Conservation (phyloP, 2,888 invertebrate genomes). For the Platypus cylindrus region DNA sequence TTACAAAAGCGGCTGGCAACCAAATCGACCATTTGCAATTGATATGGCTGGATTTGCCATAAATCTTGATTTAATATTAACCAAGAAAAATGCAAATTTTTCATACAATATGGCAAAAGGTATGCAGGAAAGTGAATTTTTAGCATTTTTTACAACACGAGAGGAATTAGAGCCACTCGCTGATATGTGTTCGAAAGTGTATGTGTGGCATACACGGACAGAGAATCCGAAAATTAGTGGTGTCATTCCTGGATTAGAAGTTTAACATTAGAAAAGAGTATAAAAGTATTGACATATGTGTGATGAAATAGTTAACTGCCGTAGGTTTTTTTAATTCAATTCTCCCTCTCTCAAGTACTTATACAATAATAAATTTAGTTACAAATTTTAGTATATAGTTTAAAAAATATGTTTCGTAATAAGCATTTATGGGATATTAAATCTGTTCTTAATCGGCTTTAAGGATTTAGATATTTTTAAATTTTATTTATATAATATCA, state of each 20-base stretch:
- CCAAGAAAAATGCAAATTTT: slow-evolving; percentile 62
- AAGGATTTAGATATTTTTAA: too few relatives aligned
- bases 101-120: slow-evolving; percentile 78
- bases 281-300: too few relatives aligned
- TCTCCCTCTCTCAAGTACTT: too few relatives aligned
- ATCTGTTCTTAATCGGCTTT: too few relatives aligned
- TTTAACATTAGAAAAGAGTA: too few relatives aligned
- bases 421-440: too few relatives aligned
- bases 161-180: slow-evolving; percentile 83
- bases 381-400: too few relatives aligned
- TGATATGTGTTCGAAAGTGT: slow-evolving; percentile 82
- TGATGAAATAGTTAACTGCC: too few relatives aligned
- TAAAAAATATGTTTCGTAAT: too few relatives aligned
- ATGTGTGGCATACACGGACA: slow-evolving; percentile 97
- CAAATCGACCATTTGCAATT: slow-evolving; percentile 84
- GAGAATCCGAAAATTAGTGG: slow-evolving; percentile 70
- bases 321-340: too few relatives aligned
- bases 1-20: slow-evolving; percentile 73
- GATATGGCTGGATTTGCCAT: slow-evolving; percentile 98
- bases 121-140: slow-evolving; percentile 76
- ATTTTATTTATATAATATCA: too few relatives aligned
- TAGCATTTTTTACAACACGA: slow-evolving; percentile 57
- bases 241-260: slow-evolving; percentile 42
- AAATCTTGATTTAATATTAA: slow-evolving; percentile 59
- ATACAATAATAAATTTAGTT: too few relatives aligned